Evolutionary conservation across 2,888 invertebrate species (phyloP).

Genomic region (Phytoseiulus persimilis): DNA sequence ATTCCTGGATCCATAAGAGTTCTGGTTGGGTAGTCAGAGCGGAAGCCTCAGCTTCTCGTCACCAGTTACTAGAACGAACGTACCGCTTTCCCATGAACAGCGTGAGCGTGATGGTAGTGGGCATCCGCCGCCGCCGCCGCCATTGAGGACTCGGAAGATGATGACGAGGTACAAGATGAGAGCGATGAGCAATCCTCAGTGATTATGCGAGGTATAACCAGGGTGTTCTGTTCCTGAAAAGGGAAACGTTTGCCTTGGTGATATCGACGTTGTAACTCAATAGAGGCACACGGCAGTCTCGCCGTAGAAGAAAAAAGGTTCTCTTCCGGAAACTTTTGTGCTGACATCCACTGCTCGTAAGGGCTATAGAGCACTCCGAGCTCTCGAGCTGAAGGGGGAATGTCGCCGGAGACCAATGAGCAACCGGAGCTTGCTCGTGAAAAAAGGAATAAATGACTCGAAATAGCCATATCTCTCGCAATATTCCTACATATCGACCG

Average conservation of each 20-base stretch:
- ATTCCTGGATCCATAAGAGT: no score
- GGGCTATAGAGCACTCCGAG: no score
- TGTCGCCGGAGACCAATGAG: no score
- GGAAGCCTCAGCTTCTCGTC: not conserved
- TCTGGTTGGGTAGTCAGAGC: no score
- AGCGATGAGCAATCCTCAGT: not conserved
- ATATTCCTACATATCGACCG: no score
- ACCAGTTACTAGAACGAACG: not conserved
- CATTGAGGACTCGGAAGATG: not conserved
- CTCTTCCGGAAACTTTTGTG: no score
- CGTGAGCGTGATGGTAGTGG: slow-evolving; percentile 20
- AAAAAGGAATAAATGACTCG: no score
- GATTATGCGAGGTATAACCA: not conserved
- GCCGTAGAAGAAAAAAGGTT: not conserved
- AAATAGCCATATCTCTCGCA: no score
- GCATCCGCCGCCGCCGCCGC: slow-evolving; percentile 28
- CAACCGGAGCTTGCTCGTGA: no score
- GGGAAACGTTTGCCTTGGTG: not conserved
- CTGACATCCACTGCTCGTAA: no score
- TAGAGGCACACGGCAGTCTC: not conserved
- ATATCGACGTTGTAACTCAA: not conserved
- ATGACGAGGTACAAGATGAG: not conserved
- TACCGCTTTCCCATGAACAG: not conserved
- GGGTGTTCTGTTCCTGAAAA: not conserved
- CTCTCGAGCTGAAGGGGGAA: no score